phyloP scores from a whole-genome alignment of 2,113 vertebrate species.

The Vimba vimba region DNA sequence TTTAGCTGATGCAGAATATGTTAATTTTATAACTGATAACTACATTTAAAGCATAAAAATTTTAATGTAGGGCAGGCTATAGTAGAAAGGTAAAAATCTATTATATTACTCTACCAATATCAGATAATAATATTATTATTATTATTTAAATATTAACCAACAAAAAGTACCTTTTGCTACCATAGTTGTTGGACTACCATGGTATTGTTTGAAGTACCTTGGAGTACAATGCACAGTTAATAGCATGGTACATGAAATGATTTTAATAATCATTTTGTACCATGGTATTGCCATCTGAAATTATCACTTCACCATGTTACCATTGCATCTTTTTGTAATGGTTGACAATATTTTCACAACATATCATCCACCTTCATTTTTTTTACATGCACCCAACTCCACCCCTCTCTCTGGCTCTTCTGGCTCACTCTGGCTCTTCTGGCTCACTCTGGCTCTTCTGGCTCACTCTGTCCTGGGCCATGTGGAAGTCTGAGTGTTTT shows the following conservation, averaged over 20 bases:
- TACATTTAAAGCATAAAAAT: neutral
- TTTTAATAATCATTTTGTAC: too few relatives aligned
- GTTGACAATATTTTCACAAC: too few relatives aligned
- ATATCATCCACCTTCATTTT: neutral
- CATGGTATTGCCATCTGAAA: neutral
- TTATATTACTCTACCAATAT: neutral
- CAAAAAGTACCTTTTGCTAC: neutral
- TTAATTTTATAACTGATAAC: neutral
- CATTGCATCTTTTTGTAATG: neutral
- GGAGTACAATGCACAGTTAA: neutral
- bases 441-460: conserved; percentile 35
- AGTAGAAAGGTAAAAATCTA: neutral
- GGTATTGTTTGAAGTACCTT: neutral
- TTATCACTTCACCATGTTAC: neutral
- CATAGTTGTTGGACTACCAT: neutral
- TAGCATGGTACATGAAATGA: neutral
- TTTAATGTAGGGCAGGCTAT: neutral
- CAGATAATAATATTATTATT: neutral
- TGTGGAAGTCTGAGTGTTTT: neutral
- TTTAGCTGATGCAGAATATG: neutral
- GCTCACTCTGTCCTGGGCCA: conserved; percentile 49
- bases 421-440: conserved; percentile 49
- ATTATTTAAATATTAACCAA: neutral
- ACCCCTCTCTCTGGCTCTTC: conserved; percentile 50
- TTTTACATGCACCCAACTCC: neutral